Base-by-base conservation (phyloP, 2,113 vertebrate genomes). In the Cyphomyrus discorhynchus region DNA sequence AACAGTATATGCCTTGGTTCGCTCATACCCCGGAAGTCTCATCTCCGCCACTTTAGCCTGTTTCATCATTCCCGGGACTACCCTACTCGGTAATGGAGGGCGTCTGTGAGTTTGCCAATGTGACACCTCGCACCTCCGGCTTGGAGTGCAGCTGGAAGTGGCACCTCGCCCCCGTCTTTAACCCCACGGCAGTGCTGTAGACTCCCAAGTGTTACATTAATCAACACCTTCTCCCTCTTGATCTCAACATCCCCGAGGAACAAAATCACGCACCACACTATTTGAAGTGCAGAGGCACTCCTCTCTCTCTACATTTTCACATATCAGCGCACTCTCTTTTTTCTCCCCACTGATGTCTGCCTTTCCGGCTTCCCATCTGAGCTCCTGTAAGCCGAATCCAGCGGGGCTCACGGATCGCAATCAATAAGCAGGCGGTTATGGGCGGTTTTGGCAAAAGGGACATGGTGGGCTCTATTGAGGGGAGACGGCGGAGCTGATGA, bases 211-310 rank as follows among this genome's bases (percentile, higher is more conserved):
- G 91, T 90, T 91, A 91, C 91, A 93, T 92, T 96, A 95, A 96
- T 96, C 95, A 96, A 95, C 94, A 95, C 93, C 94, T 93, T 92
- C 91, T 90, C 90, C 83, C 91, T 93, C 91, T 92, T 93, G 90
- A 93, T 91, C 92, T 91, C 85, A 24, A 83, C 92, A 89, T 91
- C 93, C 91, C 93, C 87, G 88, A 92, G 91, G 93, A 92, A 91
- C 92, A 91, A 90, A 86, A 92, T 92, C 91, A 92, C 92, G 83
- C 89, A 92, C 89, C 90, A 15, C 77, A 92, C 89, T 89, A 80
- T 90, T 80, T 87, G 90, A 90, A 77, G 87, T 89, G 92, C 91
- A 90, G 7, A 56, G 46, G 42, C 15, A 6, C 42, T 58, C 52
- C 47, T 86, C 53, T 89, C 58, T 45, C 86, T 88, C 17, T 27